Conservation (phyloP, 1,140 invertebrate species). For the Drosophila leontia region DNA sequence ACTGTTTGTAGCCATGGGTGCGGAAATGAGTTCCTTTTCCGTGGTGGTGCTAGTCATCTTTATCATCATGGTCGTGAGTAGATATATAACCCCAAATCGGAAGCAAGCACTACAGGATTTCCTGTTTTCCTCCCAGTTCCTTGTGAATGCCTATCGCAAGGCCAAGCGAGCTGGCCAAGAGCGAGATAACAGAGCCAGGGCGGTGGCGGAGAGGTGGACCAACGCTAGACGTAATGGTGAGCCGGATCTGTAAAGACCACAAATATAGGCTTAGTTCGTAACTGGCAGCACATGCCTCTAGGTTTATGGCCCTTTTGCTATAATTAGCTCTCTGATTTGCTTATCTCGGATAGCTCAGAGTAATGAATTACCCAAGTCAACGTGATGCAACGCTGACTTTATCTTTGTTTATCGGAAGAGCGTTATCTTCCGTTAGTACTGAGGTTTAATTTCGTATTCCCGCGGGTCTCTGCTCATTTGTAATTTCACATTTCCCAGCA, state of each 20-base stretch:
- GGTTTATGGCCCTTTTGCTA: constrained; percentile 13
- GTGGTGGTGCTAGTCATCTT: constrained; percentile 27
- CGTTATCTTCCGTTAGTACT: constrained; percentile 8
- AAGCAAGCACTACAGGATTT: constrained; percentile 1
- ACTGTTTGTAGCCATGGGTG: constrained; percentile 17
- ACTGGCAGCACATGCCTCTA: constrained; percentile 16
- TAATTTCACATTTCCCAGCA: constrained; percentile 12
- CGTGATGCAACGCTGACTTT: constrained; percentile 48
- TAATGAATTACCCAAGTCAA: constrained; percentile 22
- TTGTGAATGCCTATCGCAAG: constrained; percentile 32
- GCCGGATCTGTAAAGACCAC: constrained; percentile 1
- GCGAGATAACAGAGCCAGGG: not conserved
- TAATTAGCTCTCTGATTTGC: constrained; percentile 53
- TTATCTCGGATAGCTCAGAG: constrained; percentile 31
- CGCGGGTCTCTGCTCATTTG: constrained; percentile 25
- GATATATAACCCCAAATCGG: not conserved
- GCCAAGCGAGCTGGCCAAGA: constrained; percentile 2
- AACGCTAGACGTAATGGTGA: constrained; percentile 24
- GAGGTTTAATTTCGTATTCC: constrained; percentile 11
- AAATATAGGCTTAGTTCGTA: constrained; percentile 30
- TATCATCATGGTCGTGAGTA: constrained; percentile 37
- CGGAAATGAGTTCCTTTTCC: constrained; percentile 5
- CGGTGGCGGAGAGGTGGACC: not conserved
- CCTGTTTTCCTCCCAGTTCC: constrained; percentile 10
- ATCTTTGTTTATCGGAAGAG: constrained; percentile 43